Evolutionary conservation across 2,888 invertebrate species (phyloP).

Genomic region (Tetheella fluctuosa): DNA sequence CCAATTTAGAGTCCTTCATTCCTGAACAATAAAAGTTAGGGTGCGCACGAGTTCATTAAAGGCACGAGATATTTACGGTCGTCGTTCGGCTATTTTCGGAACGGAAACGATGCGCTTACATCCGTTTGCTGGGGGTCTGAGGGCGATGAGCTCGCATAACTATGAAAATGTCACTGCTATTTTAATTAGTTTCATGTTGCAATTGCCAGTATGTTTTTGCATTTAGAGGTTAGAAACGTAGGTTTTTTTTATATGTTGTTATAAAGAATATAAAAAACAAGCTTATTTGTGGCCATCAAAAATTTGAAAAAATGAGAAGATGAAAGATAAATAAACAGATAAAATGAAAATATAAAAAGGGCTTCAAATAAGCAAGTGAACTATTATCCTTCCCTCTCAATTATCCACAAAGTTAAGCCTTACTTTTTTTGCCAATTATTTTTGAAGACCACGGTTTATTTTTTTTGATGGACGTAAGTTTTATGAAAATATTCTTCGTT

Average conservation of each 20-base stretch:
- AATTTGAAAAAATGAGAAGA: background rate
- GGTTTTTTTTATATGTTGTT: background rate
- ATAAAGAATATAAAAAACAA: no score
- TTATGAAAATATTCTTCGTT: background rate
- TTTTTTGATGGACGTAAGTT: background rate
- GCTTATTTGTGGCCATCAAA: background rate
- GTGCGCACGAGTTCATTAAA: slow-evolving; percentile 39
- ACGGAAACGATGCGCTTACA: slow-evolving; percentile 49
- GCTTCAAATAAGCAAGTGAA: background rate
- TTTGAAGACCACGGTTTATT: background rate
- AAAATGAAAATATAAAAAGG: background rate
- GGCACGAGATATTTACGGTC: slow-evolving; percentile 46
- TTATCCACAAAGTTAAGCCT: background rate
- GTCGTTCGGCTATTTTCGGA: slow-evolving; percentile 49
- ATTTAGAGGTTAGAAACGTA: background rate
- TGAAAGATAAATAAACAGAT: background rate
- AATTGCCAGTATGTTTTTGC: slow-evolving; percentile 4
- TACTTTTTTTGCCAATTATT: slow-evolving; percentile 5
- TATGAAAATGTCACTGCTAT: slow-evolving; percentile 20
- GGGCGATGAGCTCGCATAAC: slow-evolving; percentile 35
- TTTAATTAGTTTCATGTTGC: slow-evolving; percentile 6
- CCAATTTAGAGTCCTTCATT: slow-evolving; percentile 16
- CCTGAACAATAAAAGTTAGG: slow-evolving; percentile 38
- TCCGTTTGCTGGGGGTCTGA: slow-evolving; percentile 66
- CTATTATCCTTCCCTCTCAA: background rate